Conservation (phyloP, 1,140 invertebrate species). For the Aporrectodea caliginosa region DNA sequence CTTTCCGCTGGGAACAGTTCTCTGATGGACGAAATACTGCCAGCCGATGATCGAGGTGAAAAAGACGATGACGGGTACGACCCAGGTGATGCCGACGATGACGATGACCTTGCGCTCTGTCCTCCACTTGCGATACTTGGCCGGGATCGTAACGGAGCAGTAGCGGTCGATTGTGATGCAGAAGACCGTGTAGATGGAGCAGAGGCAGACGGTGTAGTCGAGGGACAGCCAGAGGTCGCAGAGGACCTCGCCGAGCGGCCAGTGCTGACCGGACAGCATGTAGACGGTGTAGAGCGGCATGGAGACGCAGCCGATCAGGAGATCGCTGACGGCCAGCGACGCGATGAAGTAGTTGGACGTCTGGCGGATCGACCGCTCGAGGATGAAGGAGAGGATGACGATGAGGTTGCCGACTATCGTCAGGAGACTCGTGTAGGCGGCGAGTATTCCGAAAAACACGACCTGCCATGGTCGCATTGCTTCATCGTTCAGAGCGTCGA, state of each 20-base stretch:
- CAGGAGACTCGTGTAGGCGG: constrained; percentile 12
- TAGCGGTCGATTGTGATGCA: constrained; percentile 97
- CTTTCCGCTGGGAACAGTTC: constrained; percentile 66
- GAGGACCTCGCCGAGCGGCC: constrained; percentile 92
- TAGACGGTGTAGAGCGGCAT: constrained; percentile 97
- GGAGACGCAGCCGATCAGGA: constrained; percentile 81
- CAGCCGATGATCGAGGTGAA: constrained; percentile 98
- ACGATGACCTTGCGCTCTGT: constrained; percentile 74
- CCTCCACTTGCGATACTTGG: constrained; percentile 92
- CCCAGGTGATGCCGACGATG: constrained; percentile 74
- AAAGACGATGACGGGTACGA: constrained; percentile 91
- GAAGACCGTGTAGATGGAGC: constrained; percentile 97
- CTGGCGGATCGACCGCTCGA: constrained; percentile 93
- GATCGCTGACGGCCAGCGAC: constrained; percentile 93
- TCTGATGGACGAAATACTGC: constrained; percentile 91
- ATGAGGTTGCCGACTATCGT: constrained; percentile 77
- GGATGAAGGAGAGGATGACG: constrained; percentile 90
- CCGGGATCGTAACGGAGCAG: constrained; percentile 97
- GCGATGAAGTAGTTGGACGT: constrained; percentile 99
- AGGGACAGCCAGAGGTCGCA: constrained; percentile 98
- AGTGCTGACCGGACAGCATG: constrained; percentile 83
- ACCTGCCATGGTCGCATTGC: constrained; percentile 24
- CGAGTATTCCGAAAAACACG: constrained; percentile 20
- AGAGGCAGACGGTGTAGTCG: constrained; percentile 98
- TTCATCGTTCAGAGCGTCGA: neutral